These are phyloP conservation scores for Euleptes europaea DNA, from an alignment of 2,113 vertebrate genomes.

Conservation along the genomic window DNA sequence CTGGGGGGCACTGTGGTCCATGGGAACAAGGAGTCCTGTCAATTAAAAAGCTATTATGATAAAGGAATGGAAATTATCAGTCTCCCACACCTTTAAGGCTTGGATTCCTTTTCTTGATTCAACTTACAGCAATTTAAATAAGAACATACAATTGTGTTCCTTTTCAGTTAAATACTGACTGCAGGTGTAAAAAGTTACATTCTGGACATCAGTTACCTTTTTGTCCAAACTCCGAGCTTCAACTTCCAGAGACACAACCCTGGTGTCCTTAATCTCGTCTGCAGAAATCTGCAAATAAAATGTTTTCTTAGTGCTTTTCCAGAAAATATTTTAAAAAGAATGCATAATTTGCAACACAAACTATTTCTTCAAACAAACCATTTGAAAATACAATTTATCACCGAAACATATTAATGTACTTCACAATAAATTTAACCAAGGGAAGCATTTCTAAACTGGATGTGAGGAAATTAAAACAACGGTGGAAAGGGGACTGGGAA, in stretches of 20 bases:
- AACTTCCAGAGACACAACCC: constrained; percentile 81
- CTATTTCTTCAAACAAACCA: not conserved
- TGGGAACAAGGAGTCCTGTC: too few relatives aligned
- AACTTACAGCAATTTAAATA: not conserved
- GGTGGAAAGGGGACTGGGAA: too few relatives aligned
- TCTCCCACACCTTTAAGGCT: not conserved
- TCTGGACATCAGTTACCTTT: constrained; percentile 75
- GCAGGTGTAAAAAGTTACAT: not conserved
- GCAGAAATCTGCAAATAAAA: constrained; percentile 79
- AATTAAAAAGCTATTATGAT: not conserved
- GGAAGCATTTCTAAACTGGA: not conserved
- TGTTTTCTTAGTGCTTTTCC: not conserved
- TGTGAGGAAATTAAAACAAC: too few relatives aligned
- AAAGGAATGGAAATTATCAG: not conserved
- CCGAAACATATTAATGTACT: not conserved
- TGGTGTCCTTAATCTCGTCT: constrained; percentile 89
- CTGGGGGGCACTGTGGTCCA: too few relatives aligned
- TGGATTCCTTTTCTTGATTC: not conserved
- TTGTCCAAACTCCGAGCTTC: constrained; percentile 91
- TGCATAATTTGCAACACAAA: not conserved
- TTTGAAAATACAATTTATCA: not conserved
- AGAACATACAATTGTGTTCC: not conserved
- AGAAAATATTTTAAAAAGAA: not conserved
- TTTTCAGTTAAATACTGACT: not conserved
- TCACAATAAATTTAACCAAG: constrained; percentile 8